Conservation (phyloP, 2,797 vertebrate species). For the Eurystomus glaucurus region DNA sequence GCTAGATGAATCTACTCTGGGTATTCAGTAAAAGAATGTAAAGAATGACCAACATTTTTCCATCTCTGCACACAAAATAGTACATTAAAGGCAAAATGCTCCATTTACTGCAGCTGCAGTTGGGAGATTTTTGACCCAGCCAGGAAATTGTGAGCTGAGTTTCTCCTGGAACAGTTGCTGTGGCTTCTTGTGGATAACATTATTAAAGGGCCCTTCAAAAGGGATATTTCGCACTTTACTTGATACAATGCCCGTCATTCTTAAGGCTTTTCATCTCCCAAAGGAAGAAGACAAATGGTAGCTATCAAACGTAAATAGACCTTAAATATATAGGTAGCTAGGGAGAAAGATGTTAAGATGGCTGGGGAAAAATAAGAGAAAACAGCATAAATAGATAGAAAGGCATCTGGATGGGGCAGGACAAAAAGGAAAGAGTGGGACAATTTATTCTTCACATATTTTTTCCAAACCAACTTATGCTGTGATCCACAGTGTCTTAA, state of each 20-base stretch:
- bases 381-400: not conserved
- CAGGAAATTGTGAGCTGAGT: not conserved
- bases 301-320: not conserved
- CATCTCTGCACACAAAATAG: not conserved
- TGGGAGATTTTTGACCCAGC: not conserved
- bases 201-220: not conserved
- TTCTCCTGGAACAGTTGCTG: not conserved
- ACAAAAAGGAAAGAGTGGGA: not conserved
- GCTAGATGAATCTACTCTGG: not conserved
- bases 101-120: not conserved
- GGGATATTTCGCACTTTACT: not conserved
- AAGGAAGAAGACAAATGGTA: not conserved
- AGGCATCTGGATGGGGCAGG: not conserved
- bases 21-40: not conserved
- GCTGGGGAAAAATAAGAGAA: not conserved
- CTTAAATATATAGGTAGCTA: not conserved
- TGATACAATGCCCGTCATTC: not conserved
- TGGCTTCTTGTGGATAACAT: not conserved
- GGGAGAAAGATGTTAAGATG: not conserved
- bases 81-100: not conserved
- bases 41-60: constrained; percentile 5
- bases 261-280: not conserved
- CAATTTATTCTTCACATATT: not conserved
- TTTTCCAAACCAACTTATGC: not conserved
- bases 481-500: not conserved